Base-by-base conservation (phyloP, 2,113 vertebrate species). In the Balaenoptera acutorostrata region DNA sequence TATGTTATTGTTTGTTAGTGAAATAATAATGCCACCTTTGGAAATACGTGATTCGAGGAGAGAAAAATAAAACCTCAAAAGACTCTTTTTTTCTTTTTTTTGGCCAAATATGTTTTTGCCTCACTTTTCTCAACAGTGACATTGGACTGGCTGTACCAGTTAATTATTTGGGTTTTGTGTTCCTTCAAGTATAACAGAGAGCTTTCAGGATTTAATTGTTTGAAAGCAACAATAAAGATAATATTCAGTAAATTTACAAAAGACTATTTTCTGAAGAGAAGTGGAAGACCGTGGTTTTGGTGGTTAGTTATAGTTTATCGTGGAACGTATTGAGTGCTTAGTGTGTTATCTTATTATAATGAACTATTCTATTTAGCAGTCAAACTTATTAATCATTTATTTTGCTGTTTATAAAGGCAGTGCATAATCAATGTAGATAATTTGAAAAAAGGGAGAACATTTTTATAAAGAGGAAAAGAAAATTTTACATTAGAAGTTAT, bases 241-340 rank as follows among this genome's bases (percentile, higher is more conserved):
- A 84, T 94, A 85, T 88, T 84, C 36, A 72, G 52, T 71, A 96
- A 91, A 80, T 64, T 49, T 88, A 82, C 13, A 69, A 49, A 97
- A 84, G 17, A 44, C 44, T 75, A 0, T 84, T 80, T 93, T 92
- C n/a, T 86, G 52, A 94, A 78, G 39, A 92, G n/a, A 74, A 55
- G 14, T 94, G 18, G 33, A 80, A 89, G 55, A 52, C 15, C 3
- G 0, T 63, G 14, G 75, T 17, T 85, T 81, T 29, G 46, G 78
- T 92, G 25, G 18, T 68, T 66, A 81, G 81, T 78, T 83, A 81
- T 69, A 12, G 57, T 93, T 90, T 46, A 33, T 88, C 71, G 71
- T 27, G 8, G 18, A 69, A 74, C n/a, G 5, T 80, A 63, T 15
- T 57, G 63, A 95, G 49, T 75, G 36, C 49, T 36, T 96, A 78